Evolutionary conservation across 2,888 invertebrate genomes (phyloP).

Genomic region (Myathropa florea): DNA sequence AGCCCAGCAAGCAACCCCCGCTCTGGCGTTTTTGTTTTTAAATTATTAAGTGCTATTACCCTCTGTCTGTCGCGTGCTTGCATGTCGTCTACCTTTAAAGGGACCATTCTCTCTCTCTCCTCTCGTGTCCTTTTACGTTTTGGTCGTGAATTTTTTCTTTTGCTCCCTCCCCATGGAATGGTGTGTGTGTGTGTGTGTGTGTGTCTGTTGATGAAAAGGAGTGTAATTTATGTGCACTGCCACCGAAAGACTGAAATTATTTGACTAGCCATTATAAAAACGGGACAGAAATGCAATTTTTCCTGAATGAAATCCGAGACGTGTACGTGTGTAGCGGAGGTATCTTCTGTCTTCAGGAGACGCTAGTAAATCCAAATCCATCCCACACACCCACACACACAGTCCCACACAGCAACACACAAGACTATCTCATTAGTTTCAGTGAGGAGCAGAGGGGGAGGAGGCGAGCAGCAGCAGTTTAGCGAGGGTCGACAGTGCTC

Average conservation of each 20-base stretch:
- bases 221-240: constrained; percentile 63
- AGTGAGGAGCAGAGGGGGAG: background rate
- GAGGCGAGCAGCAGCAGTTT: constrained; percentile 3
- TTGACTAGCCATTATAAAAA: constrained; percentile 62
- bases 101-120: background rate
- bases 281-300: constrained; percentile 55
- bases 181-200: background rate
- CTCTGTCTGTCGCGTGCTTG: constrained; percentile 71
- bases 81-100: constrained; percentile 59
- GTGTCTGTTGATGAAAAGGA: constrained; percentile 44
- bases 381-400: background rate
- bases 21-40: constrained; percentile 63
- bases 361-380: background rate
- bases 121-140: constrained; percentile 48
- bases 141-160: constrained; percentile 53
- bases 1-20: constrained; percentile 29
- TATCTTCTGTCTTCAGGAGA: background rate
- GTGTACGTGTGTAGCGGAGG: background rate
- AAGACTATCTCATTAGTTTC: constrained; percentile 31
- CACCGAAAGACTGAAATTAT: constrained; percentile 65
- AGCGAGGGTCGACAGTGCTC: background rate
- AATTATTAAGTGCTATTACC: constrained; percentile 71
- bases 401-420: background rate
- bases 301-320: constrained; percentile 65
- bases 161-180: background rate